Evolutionary conservation across 2,113 vertebrate species (phyloP).

Genomic region (Sinocyclocheilus anshuiensis): DNA sequence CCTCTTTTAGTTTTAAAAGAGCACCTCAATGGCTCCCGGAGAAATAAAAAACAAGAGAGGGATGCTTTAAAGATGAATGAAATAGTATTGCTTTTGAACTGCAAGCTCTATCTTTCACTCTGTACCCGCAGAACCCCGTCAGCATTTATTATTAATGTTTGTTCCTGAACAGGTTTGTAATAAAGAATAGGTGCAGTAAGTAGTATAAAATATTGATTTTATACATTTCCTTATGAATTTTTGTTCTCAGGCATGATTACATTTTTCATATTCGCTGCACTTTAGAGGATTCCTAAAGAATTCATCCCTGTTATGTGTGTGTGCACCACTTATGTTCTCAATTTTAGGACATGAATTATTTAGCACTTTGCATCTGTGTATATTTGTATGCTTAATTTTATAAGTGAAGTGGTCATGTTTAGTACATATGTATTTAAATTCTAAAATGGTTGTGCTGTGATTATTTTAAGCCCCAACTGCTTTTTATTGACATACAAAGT

Average conservation of each 20-base stretch:
- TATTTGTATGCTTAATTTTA: conserved; percentile 38
- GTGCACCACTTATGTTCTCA: conserved; percentile 63
- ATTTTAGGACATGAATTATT: conserved; percentile 77
- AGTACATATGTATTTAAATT: background rate
- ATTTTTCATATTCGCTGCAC: conserved; percentile 93
- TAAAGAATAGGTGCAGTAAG: conserved; percentile 95
- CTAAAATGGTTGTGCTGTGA: background rate
- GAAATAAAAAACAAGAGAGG: conserved; percentile 69
- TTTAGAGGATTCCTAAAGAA: conserved; percentile 86
- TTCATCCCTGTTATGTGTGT: conserved; percentile 64
- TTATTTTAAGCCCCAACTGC: background rate
- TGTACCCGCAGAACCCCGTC: conserved; percentile 54
- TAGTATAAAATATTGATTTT: conserved; percentile 99
- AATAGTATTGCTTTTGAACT: conserved; percentile 90
- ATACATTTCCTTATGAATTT: conserved; percentile 99
- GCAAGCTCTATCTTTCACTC: conserved; percentile 71
- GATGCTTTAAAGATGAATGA: conserved; percentile 85
- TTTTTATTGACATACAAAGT: background rate
- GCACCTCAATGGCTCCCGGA: conserved; percentile 74
- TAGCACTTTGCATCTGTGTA: conserved; percentile 51
- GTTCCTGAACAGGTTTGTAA: conserved; percentile 95
- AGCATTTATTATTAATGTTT: conserved; percentile 95
- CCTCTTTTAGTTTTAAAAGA: conserved; percentile 68
- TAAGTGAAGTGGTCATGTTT: background rate
- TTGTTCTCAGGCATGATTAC: conserved; percentile 94